Evolutionary conservation across 2,888 invertebrate species (phyloP).

Genomic region (Megaustenia siamemsis): DNA sequence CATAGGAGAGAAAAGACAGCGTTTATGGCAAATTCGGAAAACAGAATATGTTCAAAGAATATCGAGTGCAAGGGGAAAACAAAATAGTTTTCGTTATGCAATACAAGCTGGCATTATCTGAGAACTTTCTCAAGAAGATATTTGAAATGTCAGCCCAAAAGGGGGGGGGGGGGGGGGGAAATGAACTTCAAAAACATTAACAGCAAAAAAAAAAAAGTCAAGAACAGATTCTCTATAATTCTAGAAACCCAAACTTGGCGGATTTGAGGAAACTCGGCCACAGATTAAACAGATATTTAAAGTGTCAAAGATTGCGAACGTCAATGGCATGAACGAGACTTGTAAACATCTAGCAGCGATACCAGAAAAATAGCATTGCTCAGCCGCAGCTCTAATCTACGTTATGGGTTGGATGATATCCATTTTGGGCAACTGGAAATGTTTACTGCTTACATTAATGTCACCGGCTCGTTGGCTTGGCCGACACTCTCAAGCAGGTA

Average conservation of each 20-base stretch:
- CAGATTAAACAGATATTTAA: neutral
- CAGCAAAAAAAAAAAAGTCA: too few species aligned
- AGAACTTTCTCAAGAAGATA: too few species aligned
- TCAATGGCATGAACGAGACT: neutral
- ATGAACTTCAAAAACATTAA: too few species aligned
- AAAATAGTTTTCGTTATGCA: too few species aligned
- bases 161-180: too few species aligned
- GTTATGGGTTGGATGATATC: neutral
- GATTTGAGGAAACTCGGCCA: neutral
- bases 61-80: too few species aligned
- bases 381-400: neutral
- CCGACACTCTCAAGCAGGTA: neutral
- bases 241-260: neutral
- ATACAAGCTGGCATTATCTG: too few species aligned
- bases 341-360: neutral
- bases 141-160: neutral
- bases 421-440: neutral
- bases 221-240: too few species aligned
- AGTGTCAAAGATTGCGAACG: constrained; percentile 22
- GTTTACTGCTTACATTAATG: neutral
- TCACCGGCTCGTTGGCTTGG: neutral
- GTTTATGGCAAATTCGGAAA: too few species aligned
- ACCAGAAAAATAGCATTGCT: neutral
- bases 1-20: too few species aligned
- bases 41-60: too few species aligned